Conservation (phyloP, 2,888 invertebrate genomes). For the Ormia ochracea region DNA sequence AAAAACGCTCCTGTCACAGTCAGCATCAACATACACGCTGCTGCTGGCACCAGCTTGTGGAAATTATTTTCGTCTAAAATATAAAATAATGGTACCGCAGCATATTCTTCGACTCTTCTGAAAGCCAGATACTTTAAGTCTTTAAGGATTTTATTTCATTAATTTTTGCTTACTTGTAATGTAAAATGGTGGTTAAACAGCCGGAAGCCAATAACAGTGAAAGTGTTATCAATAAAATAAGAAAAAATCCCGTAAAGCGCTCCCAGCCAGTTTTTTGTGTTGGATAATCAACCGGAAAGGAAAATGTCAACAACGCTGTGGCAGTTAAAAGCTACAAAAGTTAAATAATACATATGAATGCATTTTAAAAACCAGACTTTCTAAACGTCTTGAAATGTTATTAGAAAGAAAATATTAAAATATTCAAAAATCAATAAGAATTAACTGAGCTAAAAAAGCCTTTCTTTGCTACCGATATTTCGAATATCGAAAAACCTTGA, state of each 20-base stretch:
- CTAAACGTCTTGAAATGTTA: too few species aligned
- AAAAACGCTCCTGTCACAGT: slow-evolving; percentile 79
- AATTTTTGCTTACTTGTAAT: slow-evolving; percentile 69
- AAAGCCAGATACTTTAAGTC: too few species aligned
- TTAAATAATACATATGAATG: too few species aligned
- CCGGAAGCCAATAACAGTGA: slow-evolving; percentile 72
- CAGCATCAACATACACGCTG: slow-evolving; percentile 79
- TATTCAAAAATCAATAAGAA: too few species aligned
- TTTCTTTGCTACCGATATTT: too few species aligned
- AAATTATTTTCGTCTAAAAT: slow-evolving; percentile 79
- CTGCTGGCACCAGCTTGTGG: slow-evolving; percentile 79
- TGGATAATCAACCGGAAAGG: slow-evolving; percentile 73
- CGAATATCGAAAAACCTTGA: too few species aligned
- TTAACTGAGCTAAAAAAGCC: too few species aligned
- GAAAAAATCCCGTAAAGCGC: slow-evolving; percentile 68
- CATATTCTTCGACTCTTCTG: slow-evolving; percentile 73
- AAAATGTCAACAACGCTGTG: slow-evolving; percentile 72
- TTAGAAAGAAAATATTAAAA: too few species aligned
- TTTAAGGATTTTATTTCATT: neutral
- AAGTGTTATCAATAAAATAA: slow-evolving; percentile 68
- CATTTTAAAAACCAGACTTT: too few species aligned
- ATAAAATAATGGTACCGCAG: slow-evolving; percentile 77
- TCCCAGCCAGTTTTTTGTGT: slow-evolving; percentile 69
- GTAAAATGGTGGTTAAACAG: slow-evolving; percentile 75
- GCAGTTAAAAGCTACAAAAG: slow-evolving; percentile 70